These are phyloP conservation scores for Drosophila stalkeri DNA, from an alignment of 2,888 invertebrate genomes.

Conservation along the genomic window DNA sequence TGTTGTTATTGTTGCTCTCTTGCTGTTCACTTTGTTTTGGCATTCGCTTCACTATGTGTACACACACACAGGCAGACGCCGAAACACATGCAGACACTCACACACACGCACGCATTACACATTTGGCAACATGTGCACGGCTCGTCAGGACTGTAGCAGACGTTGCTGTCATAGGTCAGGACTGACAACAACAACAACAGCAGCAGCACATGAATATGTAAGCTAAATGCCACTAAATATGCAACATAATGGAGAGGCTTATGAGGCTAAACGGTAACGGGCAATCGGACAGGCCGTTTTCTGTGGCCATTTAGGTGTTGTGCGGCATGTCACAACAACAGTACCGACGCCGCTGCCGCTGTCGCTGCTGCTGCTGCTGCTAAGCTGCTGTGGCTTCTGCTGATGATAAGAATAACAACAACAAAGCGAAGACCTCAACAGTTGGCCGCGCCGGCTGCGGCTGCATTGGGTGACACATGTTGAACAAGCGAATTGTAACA, in stretches of 20 bases:
- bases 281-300: not conserved
- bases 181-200: constrained; percentile 34
- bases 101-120: constrained; percentile 21
- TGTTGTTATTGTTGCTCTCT: constrained; percentile 33
- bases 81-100: not conserved
- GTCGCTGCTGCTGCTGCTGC: not conserved
- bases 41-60: constrained; percentile 53
- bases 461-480: constrained; percentile 50
- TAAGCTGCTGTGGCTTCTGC: constrained; percentile 13
- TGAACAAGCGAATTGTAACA: constrained; percentile 33
- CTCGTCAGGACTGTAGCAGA: constrained; percentile 20
- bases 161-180: constrained; percentile 70
- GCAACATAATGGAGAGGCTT: constrained; percentile 61
- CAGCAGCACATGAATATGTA: constrained; percentile 33
- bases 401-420: constrained; percentile 30
- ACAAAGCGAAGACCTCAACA: constrained; percentile 44
- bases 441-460: constrained; percentile 45
- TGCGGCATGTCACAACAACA: constrained; percentile 72
- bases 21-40: constrained; percentile 66
- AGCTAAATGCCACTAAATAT: constrained; percentile 72
- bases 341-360: constrained; percentile 10
- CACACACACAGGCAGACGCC: constrained; percentile 26
- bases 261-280: constrained; percentile 26
- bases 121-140: constrained; percentile 71
- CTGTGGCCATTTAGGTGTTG: constrained; percentile 31